phyloP scores from a whole-genome alignment of 2,113 vertebrate species.

The Tonatia bakeri region DNA sequence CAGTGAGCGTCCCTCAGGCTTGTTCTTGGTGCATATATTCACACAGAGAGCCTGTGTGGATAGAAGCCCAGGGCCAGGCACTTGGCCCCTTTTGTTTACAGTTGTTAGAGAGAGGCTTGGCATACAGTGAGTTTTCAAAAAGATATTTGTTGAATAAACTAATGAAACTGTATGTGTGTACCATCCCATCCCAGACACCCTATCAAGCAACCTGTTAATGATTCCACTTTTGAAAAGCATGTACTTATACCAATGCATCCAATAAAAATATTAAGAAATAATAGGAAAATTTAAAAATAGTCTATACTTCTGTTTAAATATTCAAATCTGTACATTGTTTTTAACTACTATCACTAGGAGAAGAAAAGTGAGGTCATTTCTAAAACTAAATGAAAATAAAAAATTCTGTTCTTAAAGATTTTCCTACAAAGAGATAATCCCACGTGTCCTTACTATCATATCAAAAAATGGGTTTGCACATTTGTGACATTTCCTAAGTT shows the following conservation, averaged over 20 bases:
- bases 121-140: background rate
- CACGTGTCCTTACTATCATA: background rate
- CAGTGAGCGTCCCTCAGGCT: background rate
- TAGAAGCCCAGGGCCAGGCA: background rate
- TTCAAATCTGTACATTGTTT: background rate
- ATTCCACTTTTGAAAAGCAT: background rate
- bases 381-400: background rate
- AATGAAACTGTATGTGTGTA: background rate
- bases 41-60: background rate
- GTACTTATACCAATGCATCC: background rate
- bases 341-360: background rate
- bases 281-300: background rate
- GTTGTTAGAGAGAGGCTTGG: background rate
- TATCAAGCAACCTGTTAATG: background rate
- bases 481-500: background rate
- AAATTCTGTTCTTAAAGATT: conserved; percentile 5
- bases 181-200: background rate
- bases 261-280: background rate
- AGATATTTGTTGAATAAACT: background rate
- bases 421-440: background rate
- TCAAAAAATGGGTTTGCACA: background rate
- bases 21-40: background rate
- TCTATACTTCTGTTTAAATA: background rate
- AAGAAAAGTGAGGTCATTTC: background rate
- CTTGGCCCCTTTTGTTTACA: background rate